A percentile compares a stretch with the other conserved stretches of the same genome.
Evolutionary conservation across 1,140 invertebrate genomes (phyloP).

Genomic region (Homarus americanus): DNA sequence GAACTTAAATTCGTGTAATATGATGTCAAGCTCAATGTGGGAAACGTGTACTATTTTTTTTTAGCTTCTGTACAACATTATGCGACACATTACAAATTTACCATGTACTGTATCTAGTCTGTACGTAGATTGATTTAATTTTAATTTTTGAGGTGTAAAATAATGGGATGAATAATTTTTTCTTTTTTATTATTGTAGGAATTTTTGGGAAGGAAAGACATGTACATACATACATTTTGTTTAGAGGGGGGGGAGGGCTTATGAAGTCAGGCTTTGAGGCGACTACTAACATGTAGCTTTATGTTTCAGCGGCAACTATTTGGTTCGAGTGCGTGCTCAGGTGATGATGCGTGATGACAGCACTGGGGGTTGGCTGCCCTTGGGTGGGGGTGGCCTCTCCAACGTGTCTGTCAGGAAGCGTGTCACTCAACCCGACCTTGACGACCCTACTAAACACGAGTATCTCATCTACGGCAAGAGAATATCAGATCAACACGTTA

Average conservation of each 20-base stretch:
- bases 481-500: conserved; percentile 94
- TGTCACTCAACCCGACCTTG: conserved; percentile 78
- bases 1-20: too few species aligned
- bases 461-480: conserved; percentile 95
- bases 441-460: conserved; percentile 84
- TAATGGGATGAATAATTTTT: not conserved
- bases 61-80: not conserved
- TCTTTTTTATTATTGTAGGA: not conserved
- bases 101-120: too few species aligned
- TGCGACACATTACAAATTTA: not conserved
- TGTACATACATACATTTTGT: too few species aligned
- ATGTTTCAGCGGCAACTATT: conserved; percentile 88
- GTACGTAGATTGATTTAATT: too few species aligned
- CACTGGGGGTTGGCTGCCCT: conserved; percentile 95
- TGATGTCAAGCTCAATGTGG: too few species aligned
- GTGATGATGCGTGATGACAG: conserved; percentile 99
- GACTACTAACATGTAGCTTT: conserved; percentile 23
- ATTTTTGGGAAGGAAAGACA: too few species aligned
- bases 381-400: conserved; percentile 94
- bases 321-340: conserved; percentile 97
- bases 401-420: conserved; percentile 92
- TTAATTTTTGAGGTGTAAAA: too few species aligned
- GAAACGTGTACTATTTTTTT: too few species aligned
- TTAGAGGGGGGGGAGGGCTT: too few species aligned
- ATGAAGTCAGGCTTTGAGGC: not conserved